phyloP scores from a whole-genome alignment of 2,797 vertebrate genomes.

The Aratinga solstitialis region DNA sequence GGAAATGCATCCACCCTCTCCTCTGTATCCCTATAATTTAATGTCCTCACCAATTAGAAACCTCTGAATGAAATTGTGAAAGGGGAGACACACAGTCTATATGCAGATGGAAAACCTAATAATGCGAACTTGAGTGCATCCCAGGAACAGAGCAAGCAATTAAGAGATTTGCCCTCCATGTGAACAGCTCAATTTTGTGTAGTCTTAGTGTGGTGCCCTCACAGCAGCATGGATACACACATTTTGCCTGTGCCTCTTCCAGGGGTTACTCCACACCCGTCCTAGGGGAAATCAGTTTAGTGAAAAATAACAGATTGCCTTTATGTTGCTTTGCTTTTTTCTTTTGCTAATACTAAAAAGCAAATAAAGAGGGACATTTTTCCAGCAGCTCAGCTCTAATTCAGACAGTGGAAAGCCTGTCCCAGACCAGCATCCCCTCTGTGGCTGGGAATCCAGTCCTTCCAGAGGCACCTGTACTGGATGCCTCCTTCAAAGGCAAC shows the following conservation, averaged over 20 bases:
- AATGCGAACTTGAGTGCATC: background rate
- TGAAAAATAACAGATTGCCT: background rate
- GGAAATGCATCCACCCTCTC: background rate
- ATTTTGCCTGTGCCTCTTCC: background rate
- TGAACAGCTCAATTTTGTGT: background rate
- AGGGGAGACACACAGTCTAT: background rate
- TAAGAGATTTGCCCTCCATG: background rate
- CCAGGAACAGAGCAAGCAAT: background rate
- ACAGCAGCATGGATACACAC: background rate
- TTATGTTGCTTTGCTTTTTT: background rate
- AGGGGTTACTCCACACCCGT: fast-evolving
- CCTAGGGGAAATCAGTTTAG: background rate
- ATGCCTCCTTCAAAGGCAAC: background rate
- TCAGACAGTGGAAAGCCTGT: background rate
- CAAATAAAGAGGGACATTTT: background rate
- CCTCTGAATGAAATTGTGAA: background rate
- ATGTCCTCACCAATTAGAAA: background rate
- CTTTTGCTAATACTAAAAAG: background rate
- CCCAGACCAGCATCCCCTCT: background rate
- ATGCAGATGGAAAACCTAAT: background rate
- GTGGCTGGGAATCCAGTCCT: background rate
- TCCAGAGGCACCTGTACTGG: background rate
- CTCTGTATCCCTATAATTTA: background rate
- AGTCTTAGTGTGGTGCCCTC: background rate
- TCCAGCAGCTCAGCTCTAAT: background rate